phyloP scores from a whole-genome alignment of 2,888 invertebrate genomes.

The Coremacera marginata region DNA sequence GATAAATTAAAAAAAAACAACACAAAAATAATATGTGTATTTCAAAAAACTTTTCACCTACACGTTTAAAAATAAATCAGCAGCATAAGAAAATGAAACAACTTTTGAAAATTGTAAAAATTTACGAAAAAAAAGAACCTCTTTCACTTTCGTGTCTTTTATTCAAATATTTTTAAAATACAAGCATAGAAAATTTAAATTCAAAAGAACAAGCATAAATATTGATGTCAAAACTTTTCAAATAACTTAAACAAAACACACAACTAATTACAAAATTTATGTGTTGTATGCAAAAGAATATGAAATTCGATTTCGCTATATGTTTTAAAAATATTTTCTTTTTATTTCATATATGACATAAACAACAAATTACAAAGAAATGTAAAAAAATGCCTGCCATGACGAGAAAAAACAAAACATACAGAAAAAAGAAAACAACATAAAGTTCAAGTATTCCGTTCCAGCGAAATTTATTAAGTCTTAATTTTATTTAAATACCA shows the following conservation, averaged over 20 bases:
- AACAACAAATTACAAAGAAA: conserved; percentile 58
- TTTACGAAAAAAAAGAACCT: conserved; percentile 58
- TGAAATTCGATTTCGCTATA: neutral
- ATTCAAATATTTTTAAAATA: conserved; percentile 51
- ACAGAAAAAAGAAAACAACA: conserved; percentile 51
- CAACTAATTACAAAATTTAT: conserved; percentile 20
- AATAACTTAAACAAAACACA: conserved; percentile 12
- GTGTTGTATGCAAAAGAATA: conserved; percentile 15
- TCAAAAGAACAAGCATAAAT: conserved; percentile 23
- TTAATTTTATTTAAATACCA: conserved; percentile 22
- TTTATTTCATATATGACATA: conserved; percentile 19
- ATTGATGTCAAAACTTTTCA: conserved; percentile 37
- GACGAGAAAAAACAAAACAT: conserved; percentile 49
- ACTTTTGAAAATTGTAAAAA: conserved; percentile 44
- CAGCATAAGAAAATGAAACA: conserved; percentile 49
- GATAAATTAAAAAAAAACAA: conserved; percentile 49
- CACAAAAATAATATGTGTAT: conserved; percentile 46
- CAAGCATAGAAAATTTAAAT: conserved; percentile 40
- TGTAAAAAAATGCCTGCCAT: conserved; percentile 67
- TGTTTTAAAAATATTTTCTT: neutral
- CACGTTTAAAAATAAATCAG: conserved; percentile 36
- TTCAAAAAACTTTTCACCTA: conserved; percentile 25
- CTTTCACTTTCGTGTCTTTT: conserved; percentile 70
- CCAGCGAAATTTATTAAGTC: conserved; percentile 45
- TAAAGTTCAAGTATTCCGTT: conserved; percentile 56